Evolutionary conservation across 1,140 invertebrate species (phyloP).

Genomic region (Lepidotrigona ventralis): DNA sequence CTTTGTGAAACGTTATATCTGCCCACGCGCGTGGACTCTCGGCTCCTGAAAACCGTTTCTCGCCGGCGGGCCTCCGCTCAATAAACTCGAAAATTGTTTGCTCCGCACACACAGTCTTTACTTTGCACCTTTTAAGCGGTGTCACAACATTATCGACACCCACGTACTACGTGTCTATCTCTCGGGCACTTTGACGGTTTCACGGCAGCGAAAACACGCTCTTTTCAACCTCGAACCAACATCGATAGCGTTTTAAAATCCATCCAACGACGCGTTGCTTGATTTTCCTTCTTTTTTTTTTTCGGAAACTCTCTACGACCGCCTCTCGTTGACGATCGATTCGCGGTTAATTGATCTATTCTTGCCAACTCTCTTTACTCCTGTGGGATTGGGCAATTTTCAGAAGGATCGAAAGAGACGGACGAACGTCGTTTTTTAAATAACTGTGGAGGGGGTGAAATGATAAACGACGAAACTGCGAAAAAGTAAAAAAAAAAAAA

Average conservation of each 20-base stretch:
- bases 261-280: too few species aligned
- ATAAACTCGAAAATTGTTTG: constrained; percentile 53
- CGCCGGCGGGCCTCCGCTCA: constrained; percentile 18
- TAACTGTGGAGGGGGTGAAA: not conserved
- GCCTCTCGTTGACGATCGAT: too few species aligned
- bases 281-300: not conserved
- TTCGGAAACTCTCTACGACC: too few species aligned
- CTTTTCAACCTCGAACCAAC: not conserved
- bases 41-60: constrained; percentile 5
- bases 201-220: not conserved
- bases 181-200: constrained; percentile 14
- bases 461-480: not conserved
- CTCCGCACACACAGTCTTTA: constrained; percentile 28
- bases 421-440: too few species aligned
- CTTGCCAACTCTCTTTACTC: too few species aligned
- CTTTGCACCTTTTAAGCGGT: constrained; percentile 36
- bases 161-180: constrained; percentile 15
- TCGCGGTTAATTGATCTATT: too few species aligned
- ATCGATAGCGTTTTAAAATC: not conserved
- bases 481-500: not conserved
- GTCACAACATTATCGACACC: constrained; percentile 33
- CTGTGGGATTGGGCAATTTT: too few species aligned
- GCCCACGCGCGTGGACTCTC: constrained; percentile 23
- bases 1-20: constrained; percentile 40
- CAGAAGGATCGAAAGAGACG: too few species aligned